Percentiles rank a stretch among this genome's conserved stretches.
These are phyloP conservation scores for Cheilosia grossa DNA, from an alignment of 2,888 invertebrate genomes.

Conservation along the genomic window DNA sequence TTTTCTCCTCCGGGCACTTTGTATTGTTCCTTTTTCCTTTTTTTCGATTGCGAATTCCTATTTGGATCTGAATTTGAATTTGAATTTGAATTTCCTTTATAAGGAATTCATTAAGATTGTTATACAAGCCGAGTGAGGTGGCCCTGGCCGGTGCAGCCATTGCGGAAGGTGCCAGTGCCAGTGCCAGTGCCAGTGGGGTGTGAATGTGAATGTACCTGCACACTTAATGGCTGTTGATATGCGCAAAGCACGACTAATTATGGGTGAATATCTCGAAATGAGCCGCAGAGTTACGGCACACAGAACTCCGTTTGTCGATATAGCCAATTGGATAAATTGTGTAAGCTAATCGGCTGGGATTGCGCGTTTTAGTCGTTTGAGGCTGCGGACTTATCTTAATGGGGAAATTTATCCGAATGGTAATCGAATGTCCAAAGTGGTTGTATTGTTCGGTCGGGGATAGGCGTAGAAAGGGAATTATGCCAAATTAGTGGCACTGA, in stretches of 20 bases:
- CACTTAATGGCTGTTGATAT: constrained; percentile 68
- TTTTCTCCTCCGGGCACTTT: constrained; percentile 38
- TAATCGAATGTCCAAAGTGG: constrained; percentile 1
- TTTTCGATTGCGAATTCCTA: constrained; percentile 51
- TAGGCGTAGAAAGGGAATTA: background rate
- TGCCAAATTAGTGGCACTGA: background rate
- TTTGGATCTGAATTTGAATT: constrained; percentile 55
- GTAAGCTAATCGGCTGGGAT: constrained; percentile 14
- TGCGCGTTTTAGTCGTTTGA: constrained; percentile 11
- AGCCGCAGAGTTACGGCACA: constrained; percentile 26
- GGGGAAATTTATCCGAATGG: background rate
- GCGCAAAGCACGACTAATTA: constrained; percentile 67
- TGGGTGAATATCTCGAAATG: constrained; percentile 30
- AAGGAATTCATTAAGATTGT: constrained; percentile 75
- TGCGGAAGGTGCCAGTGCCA: background rate
- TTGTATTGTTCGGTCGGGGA: background rate
- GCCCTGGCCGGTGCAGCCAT: constrained; percentile 14
- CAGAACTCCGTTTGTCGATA: constrained; percentile 30
- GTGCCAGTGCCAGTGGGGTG: constrained; percentile 46
- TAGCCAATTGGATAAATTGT: constrained; percentile 37
- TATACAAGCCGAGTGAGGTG: constrained; percentile 58
- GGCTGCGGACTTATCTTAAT: constrained; percentile 6
- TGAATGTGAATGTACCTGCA: constrained; percentile 72
- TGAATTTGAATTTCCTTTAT: constrained; percentile 72
- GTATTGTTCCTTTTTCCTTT: constrained; percentile 17